Conservation (phyloP, 2,113 vertebrate species). For the Candoia aspera region DNA sequence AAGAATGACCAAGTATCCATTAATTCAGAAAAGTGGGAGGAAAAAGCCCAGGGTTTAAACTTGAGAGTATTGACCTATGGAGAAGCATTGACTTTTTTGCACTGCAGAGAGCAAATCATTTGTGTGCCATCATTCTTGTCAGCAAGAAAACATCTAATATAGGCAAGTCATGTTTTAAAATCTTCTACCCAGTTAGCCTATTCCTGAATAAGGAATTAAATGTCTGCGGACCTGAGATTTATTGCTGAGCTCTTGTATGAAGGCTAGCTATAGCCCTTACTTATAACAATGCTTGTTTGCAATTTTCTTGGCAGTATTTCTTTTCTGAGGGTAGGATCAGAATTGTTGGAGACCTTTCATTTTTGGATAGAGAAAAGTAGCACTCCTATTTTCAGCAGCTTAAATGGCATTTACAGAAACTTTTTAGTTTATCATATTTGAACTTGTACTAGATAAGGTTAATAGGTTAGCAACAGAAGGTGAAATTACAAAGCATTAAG, state of each 20-base stretch:
- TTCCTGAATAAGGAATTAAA: background rate
- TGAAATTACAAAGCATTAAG: conserved; percentile 83
- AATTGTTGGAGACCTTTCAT: conserved; percentile 25
- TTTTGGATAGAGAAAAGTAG: conserved; percentile 28
- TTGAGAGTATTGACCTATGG: background rate
- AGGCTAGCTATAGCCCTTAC: background rate
- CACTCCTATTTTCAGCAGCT: conserved; percentile 49
- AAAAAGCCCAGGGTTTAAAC: background rate
- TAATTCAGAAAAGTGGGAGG: background rate
- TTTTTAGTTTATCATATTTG: conserved; percentile 78
- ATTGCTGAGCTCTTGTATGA: background rate
- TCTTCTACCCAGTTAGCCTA: background rate
- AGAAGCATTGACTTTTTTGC: background rate
- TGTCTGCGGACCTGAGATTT: background rate
- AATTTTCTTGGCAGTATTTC: background rate
- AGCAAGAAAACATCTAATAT: background rate
- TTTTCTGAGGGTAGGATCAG: conserved; percentile 1
- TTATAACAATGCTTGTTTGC: background rate
- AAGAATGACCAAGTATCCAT: background rate
- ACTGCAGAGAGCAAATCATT: background rate
- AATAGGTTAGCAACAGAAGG: conserved; percentile 82
- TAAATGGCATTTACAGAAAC: conserved; percentile 70
- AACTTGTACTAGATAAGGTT: conserved; percentile 82
- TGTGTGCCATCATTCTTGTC: background rate
- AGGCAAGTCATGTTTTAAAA: background rate